Base-by-base conservation (phyloP, 2,797 vertebrate species). In the Brotula barbata region DNA sequence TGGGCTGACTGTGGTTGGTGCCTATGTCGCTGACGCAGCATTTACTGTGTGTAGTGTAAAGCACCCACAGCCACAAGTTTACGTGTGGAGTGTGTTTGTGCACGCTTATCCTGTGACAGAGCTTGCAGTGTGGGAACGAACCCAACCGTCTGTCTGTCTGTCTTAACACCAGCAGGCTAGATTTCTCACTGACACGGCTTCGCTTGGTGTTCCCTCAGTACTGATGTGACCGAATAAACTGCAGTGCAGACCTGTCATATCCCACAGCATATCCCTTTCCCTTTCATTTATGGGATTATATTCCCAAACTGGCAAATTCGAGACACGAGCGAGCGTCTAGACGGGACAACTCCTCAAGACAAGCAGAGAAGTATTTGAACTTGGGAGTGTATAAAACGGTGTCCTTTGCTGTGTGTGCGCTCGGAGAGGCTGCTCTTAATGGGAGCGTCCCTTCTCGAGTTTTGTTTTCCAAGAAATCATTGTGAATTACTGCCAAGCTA, bases 1-100 rank as follows among this genome's bases (percentile, higher is more conserved):
- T 83, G 71, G 77, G 83, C 79, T 81, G 60, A 75, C 83, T 71
- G 85, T 81, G 83, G 77, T 79, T 78, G 83, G 81, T 84, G 82
- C 79, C 73, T 57, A 70, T 78, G 81, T 84, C 48, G 85, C 88
- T 88, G 87, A 90, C 84, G 41, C 84, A 86, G 88, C 88, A 74
- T 80, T 86, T 84, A 73, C 68, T 56, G 75, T 76, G 72, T 82
- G 82, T 78, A 70, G 71, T 73, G 82, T 86, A 86, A 80, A 82
- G 80, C 84, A 84, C 74, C 80, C 69, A 78, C 64, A 75, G 81
- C 76, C 75, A 77, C 68, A 64, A 58, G 42, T 63, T 42, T 52
- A 51, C 61, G 64, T 58, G 55, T 72, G 33, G 19, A 67, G 63
- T 58, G 45, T 55, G 54, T 36, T 31, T 6, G 22, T 9, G 13